Conservation (phyloP, 2,113 vertebrate species). For the Lampris megalopsis region DNA sequence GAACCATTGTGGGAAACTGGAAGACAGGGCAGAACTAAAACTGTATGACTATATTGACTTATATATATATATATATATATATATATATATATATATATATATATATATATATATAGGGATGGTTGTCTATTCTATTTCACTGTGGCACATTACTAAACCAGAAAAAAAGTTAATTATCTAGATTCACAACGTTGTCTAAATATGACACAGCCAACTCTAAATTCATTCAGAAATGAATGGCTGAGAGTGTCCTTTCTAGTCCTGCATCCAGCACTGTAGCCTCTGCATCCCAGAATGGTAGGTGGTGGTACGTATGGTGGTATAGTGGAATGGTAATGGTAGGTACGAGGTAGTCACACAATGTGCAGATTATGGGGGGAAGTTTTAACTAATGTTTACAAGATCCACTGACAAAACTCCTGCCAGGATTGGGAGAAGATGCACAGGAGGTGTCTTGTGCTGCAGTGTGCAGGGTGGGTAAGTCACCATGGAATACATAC, state of each 20-base stretch:
- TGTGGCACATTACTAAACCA: background rate
- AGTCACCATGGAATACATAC: background rate
- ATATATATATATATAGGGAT: too few relatives aligned
- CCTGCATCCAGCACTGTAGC: constrained; percentile 19
- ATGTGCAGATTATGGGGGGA: constrained; percentile 25
- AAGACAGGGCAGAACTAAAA: too few relatives aligned
- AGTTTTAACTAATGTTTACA: constrained; percentile 57
- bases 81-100: too few relatives aligned
- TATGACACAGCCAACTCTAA: background rate
- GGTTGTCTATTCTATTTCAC: background rate
- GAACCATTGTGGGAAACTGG: background rate
- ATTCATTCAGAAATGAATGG: background rate
- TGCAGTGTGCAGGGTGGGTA: constrained; percentile 36
- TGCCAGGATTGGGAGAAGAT: constrained; percentile 45
- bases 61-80: too few relatives aligned
- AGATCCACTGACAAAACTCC: constrained; percentile 55
- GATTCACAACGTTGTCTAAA: constrained; percentile 5
- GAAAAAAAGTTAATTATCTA: background rate
- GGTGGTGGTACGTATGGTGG: constrained; percentile 54
- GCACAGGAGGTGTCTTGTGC: constrained; percentile 30
- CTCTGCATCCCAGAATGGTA: constrained; percentile 28
- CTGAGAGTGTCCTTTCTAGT: constrained; percentile 24
- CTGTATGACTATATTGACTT: too few relatives aligned
- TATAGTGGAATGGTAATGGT: too few relatives aligned
- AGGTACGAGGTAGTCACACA: constrained; percentile 32